phyloP scores from a whole-genome alignment of 2,113 vertebrate species.

The Chelonoidis abingdonii region DNA sequence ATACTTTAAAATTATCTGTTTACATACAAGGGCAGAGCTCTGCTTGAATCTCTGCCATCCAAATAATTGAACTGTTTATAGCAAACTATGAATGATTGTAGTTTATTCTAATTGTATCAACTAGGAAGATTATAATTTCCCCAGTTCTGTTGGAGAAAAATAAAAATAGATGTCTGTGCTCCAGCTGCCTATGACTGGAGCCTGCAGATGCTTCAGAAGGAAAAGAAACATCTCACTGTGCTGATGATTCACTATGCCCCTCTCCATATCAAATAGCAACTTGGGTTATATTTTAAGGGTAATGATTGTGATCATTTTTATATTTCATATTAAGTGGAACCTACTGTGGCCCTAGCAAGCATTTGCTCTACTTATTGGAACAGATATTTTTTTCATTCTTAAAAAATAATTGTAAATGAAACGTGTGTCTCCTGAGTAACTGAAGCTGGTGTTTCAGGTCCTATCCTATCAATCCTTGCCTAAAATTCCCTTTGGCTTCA shows the following conservation, averaged over 20 bases:
- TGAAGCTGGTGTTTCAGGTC: neutral
- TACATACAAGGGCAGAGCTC: neutral
- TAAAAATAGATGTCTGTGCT: conserved; percentile 18
- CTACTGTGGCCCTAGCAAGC: neutral
- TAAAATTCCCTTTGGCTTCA: neutral
- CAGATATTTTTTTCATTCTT: neutral
- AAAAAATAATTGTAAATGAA: neutral
- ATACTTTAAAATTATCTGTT: neutral
- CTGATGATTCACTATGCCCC: neutral
- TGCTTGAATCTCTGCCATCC: neutral
- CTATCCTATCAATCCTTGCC: neutral
- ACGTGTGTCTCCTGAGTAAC: neutral
- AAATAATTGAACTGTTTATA: neutral
- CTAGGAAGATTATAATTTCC: conserved; percentile 9
- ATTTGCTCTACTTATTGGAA: neutral
- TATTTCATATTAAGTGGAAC: neutral
- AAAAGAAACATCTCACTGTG: neutral
- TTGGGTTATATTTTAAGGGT: neutral
- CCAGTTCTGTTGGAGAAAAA: conserved; percentile 16
- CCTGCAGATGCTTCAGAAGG: neutral
- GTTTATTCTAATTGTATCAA: neutral
- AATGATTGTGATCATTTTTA: neutral
- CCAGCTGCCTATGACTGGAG: neutral
- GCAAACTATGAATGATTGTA: neutral
- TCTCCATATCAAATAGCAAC: neutral